These are phyloP conservation scores for Boleophthalmus pectinirostris DNA, from an alignment of 2,113 vertebrate species.

Conservation along the genomic window DNA sequence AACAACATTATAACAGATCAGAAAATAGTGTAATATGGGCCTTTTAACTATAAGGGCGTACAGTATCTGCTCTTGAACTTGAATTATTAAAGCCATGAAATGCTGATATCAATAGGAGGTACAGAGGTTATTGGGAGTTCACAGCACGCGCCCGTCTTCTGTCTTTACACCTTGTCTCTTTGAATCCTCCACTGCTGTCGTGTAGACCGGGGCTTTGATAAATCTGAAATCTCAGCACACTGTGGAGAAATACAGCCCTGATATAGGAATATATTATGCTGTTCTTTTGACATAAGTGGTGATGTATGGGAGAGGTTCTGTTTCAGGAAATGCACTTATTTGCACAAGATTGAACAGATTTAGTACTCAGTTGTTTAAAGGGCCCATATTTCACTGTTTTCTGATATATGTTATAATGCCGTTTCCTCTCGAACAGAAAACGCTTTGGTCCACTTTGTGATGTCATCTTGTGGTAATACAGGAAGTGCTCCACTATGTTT, in stretches of 20 bases:
- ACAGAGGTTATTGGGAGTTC: constrained; percentile 72
- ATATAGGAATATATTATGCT: background rate
- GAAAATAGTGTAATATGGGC: too few species aligned
- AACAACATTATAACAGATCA: too few species aligned
- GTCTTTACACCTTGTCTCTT: constrained; percentile 58
- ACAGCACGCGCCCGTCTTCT: constrained; percentile 49
- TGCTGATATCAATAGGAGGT: constrained; percentile 67
- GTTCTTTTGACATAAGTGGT: background rate
- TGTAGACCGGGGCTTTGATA: constrained; percentile 28
- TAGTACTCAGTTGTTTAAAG: background rate
- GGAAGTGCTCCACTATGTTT: too few species aligned
- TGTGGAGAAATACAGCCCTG: background rate
- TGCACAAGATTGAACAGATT: background rate
- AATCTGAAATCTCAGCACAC: constrained; percentile 1
- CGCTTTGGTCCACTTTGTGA: too few species aligned
- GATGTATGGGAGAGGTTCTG: background rate
- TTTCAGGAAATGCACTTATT: background rate
- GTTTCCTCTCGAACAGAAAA: too few species aligned
- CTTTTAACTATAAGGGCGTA: constrained; percentile 37
- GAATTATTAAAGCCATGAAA: constrained; percentile 72
- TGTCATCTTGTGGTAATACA: too few species aligned
- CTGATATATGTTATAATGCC: too few species aligned
- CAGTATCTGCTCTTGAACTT: constrained; percentile 55
- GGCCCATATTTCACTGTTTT: too few species aligned
- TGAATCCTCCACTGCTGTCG: constrained; percentile 26